These are phyloP conservation scores for Chloroclysta siterata DNA, from an alignment of 2,888 invertebrate genomes.

Conservation along the genomic window DNA sequence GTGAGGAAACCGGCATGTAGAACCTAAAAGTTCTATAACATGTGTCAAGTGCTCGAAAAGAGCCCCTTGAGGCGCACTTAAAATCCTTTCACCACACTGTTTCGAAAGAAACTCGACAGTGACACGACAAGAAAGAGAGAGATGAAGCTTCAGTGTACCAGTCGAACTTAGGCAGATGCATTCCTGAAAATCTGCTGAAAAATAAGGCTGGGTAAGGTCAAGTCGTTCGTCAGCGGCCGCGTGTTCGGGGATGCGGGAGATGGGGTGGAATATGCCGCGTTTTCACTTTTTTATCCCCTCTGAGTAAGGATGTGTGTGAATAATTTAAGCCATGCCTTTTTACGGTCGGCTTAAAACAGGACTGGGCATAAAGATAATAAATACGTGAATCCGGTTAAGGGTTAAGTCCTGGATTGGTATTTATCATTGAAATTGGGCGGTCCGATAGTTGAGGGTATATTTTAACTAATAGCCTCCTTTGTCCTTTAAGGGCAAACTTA, in stretches of 20 bases:
- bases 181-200: conserved; percentile 8
- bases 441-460: background rate
- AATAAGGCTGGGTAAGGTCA: conserved; percentile 44
- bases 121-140: too few species aligned
- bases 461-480: background rate
- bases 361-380: conserved; percentile 25
- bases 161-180: too few species aligned
- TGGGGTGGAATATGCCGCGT: conserved; percentile 52
- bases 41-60: too few species aligned
- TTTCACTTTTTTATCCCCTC: conserved; percentile 63
- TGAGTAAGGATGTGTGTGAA: conserved; percentile 62
- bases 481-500: too few species aligned
- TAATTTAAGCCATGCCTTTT: conserved; percentile 62
- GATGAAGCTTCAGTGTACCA: too few species aligned
- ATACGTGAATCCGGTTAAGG: conserved; percentile 12
- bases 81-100: too few species aligned
- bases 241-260: conserved; percentile 16
- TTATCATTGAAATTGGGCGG: conserved; percentile 7
- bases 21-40: too few species aligned
- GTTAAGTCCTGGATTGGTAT: conserved; percentile 16
- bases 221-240: conserved; percentile 55
- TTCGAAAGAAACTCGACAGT: too few species aligned
- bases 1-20: too few species aligned
- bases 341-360: conserved; percentile 57
- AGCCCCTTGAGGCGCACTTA: too few species aligned